These are phyloP conservation scores for Syngnathoides biaculeatus DNA, from an alignment of 2,113 vertebrate species.

Conservation along the genomic window DNA sequence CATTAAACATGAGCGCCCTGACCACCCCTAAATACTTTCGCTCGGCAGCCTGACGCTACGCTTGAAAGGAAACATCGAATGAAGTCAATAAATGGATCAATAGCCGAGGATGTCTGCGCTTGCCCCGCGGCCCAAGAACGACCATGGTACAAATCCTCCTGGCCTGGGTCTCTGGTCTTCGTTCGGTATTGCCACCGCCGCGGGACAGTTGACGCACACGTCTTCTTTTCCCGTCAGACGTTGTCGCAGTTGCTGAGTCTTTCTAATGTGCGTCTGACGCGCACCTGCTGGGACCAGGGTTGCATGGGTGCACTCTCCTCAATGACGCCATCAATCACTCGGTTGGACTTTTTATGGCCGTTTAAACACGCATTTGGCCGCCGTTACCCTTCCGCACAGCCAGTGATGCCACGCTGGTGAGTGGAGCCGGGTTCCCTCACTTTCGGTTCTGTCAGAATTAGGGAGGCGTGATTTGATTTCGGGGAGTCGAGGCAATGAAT, in stretches of 20 bases:
- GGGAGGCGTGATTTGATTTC: neutral
- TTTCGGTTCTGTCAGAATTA: neutral
- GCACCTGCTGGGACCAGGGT: slow-evolving; percentile 70
- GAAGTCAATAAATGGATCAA: slow-evolving; percentile 74
- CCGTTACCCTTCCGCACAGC: slow-evolving; percentile 40
- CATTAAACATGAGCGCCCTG: slow-evolving; percentile 40
- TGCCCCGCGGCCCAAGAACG: slow-evolving; percentile 60
- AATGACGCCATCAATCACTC: slow-evolving; percentile 74
- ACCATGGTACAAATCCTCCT: slow-evolving; percentile 57
- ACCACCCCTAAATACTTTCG: slow-evolving; percentile 44
- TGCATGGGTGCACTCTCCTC: slow-evolving; percentile 64
- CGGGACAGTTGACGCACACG: slow-evolving; percentile 53
- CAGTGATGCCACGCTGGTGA: slow-evolving; percentile 33
- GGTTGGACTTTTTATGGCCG: slow-evolving; percentile 69
- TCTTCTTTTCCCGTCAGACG: slow-evolving; percentile 39
- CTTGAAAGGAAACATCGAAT: slow-evolving; percentile 70
- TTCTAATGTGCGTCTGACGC: slow-evolving; percentile 72
- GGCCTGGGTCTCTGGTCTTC: slow-evolving; percentile 34
- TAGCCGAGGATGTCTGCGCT: slow-evolving; percentile 64
- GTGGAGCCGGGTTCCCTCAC: neutral
- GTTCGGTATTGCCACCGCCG: slow-evolving; percentile 31
- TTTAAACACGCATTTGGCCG: slow-evolving; percentile 66
- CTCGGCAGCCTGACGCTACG: slow-evolving; percentile 55
- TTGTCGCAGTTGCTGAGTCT: slow-evolving; percentile 65
- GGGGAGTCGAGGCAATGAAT: neutral